Conservation (phyloP, 1,140 invertebrate species). For the Ips nitidus region DNA sequence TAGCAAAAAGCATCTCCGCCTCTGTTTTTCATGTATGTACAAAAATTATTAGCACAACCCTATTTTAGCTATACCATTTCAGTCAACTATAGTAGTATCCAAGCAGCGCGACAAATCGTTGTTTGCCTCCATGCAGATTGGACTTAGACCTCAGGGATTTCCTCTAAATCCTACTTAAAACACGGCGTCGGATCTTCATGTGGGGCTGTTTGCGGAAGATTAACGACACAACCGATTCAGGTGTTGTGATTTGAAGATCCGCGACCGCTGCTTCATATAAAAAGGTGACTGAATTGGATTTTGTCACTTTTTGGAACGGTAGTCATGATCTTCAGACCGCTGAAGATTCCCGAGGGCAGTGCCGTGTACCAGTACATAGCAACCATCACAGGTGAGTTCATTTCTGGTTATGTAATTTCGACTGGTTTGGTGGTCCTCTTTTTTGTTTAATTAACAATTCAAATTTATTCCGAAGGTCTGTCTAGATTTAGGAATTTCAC, state of each 20-base stretch:
- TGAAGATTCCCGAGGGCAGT: constrained; percentile 21
- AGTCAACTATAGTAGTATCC: no score
- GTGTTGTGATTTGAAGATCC: neutral
- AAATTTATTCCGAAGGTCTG: no score
- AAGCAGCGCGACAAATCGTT: no score
- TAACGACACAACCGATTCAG: neutral
- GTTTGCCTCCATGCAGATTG: neutral
- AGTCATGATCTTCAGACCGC: constrained; percentile 19
- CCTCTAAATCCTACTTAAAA: neutral
- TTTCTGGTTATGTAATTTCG: constrained; percentile 6
- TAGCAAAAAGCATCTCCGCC: no score
- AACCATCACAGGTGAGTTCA: constrained; percentile 36
- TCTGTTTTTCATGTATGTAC: no score
- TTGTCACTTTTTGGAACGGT: neutral
- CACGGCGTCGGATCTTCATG: neutral
- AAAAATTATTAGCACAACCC: no score
- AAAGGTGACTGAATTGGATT: neutral
- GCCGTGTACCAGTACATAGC: constrained; percentile 38
- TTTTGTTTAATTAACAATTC: neutral
- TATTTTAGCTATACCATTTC: no score
- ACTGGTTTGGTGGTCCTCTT: neutral
- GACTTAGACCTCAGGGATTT: neutral
- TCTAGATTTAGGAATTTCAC: no score
- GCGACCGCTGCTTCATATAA: neutral
- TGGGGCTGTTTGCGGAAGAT: constrained; percentile 7